Evolutionary conservation across 2,113 vertebrate species (phyloP).

Genomic region (Hippoglossus stenolepis): DNA sequence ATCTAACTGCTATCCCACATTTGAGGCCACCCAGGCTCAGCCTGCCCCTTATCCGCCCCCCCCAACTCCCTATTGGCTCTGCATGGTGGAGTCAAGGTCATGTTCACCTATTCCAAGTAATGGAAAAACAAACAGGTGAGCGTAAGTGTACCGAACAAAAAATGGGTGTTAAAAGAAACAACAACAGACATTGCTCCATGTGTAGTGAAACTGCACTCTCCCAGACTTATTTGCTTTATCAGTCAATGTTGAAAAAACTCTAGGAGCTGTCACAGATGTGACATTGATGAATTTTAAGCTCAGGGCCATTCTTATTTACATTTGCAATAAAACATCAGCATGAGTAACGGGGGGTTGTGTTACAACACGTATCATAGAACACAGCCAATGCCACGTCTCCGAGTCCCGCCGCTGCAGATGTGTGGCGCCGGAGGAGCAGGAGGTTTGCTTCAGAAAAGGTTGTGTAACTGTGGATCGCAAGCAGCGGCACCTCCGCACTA

Average conservation of each 20-base stretch:
- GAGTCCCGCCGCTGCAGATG: not conserved
- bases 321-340: constrained; percentile 1
- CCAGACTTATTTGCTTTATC: constrained; percentile 34
- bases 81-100: constrained; percentile 65
- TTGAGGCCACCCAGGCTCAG: constrained; percentile 62
- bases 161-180: constrained; percentile 77
- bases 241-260: constrained; percentile 23
- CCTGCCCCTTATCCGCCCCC: not conserved
- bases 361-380: constrained; percentile 44
- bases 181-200: constrained; percentile 34
- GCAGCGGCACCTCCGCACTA: constrained; percentile 19
- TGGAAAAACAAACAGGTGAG: constrained; percentile 76
- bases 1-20: constrained; percentile 35
- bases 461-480: constrained; percentile 30
- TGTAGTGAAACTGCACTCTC: constrained; percentile 1
- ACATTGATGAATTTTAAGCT: constrained; percentile 54
- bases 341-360: constrained; percentile 38
- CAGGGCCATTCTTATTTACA: constrained; percentile 42
- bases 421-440: constrained; percentile 34
- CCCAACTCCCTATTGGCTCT: not conserved
- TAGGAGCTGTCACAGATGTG: constrained; percentile 43
- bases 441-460: constrained; percentile 35
- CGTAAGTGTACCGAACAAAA: constrained; percentile 29
- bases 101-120: constrained; percentile 51
- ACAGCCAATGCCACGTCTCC: constrained; percentile 3